Evolutionary conservation across 2,113 vertebrate genomes (phyloP), one percentile per base, ranked within the genome.

Genomic region (Mystacornis crossleyi): DNA sequence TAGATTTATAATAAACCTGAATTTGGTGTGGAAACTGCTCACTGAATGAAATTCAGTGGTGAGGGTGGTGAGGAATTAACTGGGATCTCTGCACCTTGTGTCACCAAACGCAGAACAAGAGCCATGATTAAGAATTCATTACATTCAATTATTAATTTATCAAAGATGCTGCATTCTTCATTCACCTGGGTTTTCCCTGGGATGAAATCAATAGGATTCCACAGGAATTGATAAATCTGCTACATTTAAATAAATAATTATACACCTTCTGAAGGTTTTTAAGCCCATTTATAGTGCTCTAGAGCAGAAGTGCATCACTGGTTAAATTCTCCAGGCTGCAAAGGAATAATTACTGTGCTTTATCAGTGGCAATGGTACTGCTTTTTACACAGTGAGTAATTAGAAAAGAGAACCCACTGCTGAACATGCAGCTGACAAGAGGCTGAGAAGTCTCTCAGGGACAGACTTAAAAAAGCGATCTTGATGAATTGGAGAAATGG

Each of bases 71-170:
- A 31, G n/a, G 25, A 62, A 82, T 69, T 90, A 93, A 90, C n/a
- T 58, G 79, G 57, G 71, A 85, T 94, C 75, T 81, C 75, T 55
- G 64, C 36, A 90, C 79, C 55, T 62, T 31, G 10, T 80, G 74
- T 82, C 62, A 90, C 71, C 51, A 66, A 77, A 93, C 18, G 47
- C 42, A 93, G 74, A 82, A 88, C 71, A 89, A 67, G n/a, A 70
- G 26, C 34, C 3, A 0, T 26, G 36, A 86, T 92, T 94, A 86
- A 93, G 60, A 90, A 86, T 94, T 90, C 60, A 93, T 86, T 71
- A 74, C 20, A 23, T 86, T 86, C 51, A 77, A 95, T 95, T 81
- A 95, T 84, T 95, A 88, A 96, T 93, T 94, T 94, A 94, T 97
- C 92, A 95, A 92, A 93, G 47, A 60, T 31, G 48, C n/a, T 95